Percentiles rank a stretch among this genome's conserved stretches.
Evolutionary conservation across 2,888 invertebrate species (phyloP).

Genomic region (Mayetiola destructor): DNA sequence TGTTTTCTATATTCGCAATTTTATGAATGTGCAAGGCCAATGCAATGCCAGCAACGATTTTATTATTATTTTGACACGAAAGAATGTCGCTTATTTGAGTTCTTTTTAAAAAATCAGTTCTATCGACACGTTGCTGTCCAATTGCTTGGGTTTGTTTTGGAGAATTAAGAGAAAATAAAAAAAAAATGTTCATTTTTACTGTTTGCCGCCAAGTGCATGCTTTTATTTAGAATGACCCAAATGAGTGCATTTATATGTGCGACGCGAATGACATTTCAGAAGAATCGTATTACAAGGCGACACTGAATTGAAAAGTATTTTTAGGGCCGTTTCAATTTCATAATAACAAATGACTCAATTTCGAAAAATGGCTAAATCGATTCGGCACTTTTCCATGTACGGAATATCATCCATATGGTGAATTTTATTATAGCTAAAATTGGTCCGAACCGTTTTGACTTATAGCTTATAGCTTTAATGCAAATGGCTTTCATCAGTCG

Average conservation of each 20-base stretch:
- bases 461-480: neutral
- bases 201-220: too few relatives aligned
- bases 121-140: too few relatives aligned
- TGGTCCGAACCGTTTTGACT: neutral
- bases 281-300: neutral
- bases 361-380: neutral
- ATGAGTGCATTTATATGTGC: neutral
- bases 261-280: neutral
- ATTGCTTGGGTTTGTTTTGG: too few relatives aligned
- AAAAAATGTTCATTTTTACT: too few relatives aligned
- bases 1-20: too few relatives aligned
- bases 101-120: too few relatives aligned
- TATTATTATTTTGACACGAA: too few relatives aligned
- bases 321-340: neutral
- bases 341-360: neutral
- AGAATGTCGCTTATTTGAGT: too few relatives aligned
- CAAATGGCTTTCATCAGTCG: neutral
- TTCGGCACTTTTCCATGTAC: too few relatives aligned
- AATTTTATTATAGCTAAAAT: neutral
- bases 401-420: neutral
- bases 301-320: neutral
- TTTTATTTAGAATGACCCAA: constrained; percentile 4
- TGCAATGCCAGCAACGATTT: too few relatives aligned
- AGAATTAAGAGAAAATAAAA: too few relatives aligned
- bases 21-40: too few relatives aligned